These are phyloP conservation scores for Rhinopithecus roxellana DNA, from an alignment of 2,113 vertebrate species.

Conservation along the genomic window DNA sequence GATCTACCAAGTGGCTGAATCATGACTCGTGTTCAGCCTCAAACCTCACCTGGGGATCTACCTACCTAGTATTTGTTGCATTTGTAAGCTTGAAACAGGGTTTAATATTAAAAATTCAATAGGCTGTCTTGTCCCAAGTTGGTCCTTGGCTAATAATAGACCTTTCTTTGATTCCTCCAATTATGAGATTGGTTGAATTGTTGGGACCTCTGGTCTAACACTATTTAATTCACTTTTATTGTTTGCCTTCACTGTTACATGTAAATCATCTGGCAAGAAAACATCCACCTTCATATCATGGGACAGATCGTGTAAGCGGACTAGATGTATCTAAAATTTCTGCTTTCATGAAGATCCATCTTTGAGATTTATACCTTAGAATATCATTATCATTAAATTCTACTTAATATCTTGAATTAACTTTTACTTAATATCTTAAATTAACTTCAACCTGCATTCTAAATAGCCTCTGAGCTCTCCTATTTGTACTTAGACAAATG, in stretches of 20 bases:
- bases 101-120: not conserved
- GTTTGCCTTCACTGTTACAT: not conserved
- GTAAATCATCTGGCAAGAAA: not conserved
- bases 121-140: not conserved
- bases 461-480: not conserved
- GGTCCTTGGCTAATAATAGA: not conserved
- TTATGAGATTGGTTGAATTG: not conserved
- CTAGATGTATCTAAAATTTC: not conserved
- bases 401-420: not conserved
- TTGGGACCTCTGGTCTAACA: not conserved
- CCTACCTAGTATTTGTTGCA: not conserved
- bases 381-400: not conserved
- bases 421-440: not conserved
- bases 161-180: not conserved
- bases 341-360: not conserved
- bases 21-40: not conserved
- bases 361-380: constrained; percentile 7
- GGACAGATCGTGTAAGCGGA: not conserved
- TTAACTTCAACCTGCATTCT: not conserved
- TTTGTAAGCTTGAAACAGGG: not conserved
- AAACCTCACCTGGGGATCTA: not conserved
- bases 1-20: not conserved
- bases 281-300: not conserved
- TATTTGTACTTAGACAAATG: constrained; percentile 27
- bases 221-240: not conserved